Conservation (phyloP, 2,888 invertebrate genomes). For the Tromatobia lineatoria region DNA sequence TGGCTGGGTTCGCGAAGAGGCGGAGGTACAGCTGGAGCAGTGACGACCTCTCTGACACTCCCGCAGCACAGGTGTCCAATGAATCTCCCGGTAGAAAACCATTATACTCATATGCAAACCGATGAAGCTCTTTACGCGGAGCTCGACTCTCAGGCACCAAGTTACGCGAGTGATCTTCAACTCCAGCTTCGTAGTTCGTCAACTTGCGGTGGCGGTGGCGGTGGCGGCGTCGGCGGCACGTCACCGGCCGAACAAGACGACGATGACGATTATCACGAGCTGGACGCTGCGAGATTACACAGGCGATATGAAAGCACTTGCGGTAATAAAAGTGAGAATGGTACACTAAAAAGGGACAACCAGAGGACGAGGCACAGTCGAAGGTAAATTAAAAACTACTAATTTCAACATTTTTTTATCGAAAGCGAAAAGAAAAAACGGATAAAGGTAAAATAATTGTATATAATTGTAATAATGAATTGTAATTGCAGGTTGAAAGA, state of each 20-base stretch:
- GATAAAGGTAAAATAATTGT: neutral
- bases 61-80: slow-evolving; percentile 83
- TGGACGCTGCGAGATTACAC: slow-evolving; percentile 84
- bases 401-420: neutral
- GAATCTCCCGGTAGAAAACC: slow-evolving; percentile 88
- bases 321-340: slow-evolving; percentile 73
- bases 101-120: slow-evolving; percentile 90
- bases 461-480: neutral
- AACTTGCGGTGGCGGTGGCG: slow-evolving; percentile 78
- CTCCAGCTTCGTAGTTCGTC: slow-evolving; percentile 81
- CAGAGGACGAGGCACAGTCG: slow-evolving; percentile 83
- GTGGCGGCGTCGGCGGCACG: slow-evolving; percentile 76
- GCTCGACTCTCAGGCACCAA: slow-evolving; percentile 88
- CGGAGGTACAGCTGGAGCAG: slow-evolving; percentile 83
- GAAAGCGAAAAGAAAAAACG: neutral
- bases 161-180: slow-evolving; percentile 84
- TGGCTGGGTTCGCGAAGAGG: slow-evolving; percentile 84
- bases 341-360: slow-evolving; percentile 78
- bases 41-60: slow-evolving; percentile 82
- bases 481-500: slow-evolving; percentile 80
- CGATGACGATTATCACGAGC: slow-evolving; percentile 80
- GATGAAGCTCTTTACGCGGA: slow-evolving; percentile 91
- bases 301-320: slow-evolving; percentile 79
- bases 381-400: slow-evolving; percentile 75
- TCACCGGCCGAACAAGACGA: slow-evolving; percentile 61